Evolutionary conservation across 2,888 invertebrate species (phyloP), one percentile per base, ranked within the genome.

Genomic region (Carcina quercana): DNA sequence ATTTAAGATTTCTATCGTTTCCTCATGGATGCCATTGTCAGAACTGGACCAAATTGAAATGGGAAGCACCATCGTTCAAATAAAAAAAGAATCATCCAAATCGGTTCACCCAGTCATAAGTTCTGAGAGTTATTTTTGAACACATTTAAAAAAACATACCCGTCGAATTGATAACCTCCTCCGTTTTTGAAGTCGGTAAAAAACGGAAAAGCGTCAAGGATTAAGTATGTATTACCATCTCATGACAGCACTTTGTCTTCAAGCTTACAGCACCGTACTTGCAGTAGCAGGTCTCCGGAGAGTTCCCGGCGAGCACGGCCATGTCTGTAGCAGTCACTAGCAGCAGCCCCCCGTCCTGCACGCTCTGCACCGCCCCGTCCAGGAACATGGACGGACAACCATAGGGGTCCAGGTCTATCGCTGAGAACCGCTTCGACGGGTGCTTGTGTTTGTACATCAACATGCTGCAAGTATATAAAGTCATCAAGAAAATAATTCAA

Each of bases 281-380:
- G 5, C 90, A 88, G 51, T 91, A 90, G 64, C 98, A 98, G 0
- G 97, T 94, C 74, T 99, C 98, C 0, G 96, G 94, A 0, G 93
- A 88, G 76, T 97, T 98, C 0, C 99, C 99, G 35, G 97, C 97
- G 26, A 99, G 71, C 0, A 98, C 93, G 0, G 93, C 95, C 94
- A 97, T 96, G 68, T 99, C 99, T 0, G 99, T 99, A 14, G 97
- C 98, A 0, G 99, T 99, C 0, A 99, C 91, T 48, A 98, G 87
- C 15, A 99, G 73, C 14, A 99, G 62, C 0, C 98, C 98, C 8
- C 94, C 93, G 45, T 94, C 91, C 28, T 86, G 85, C 0, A 95
- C 78, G 37, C 91, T 89, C 64, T 95, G 93, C 0, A 98, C 90
- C 0, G 96, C 95, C 0, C 92, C 87, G 60, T 97, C 97, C 0